A percentile compares a stretch with the other conserved stretches of the same genome.
phyloP scores from a whole-genome alignment of 2,888 invertebrate species.

The Neuroscelio doddi region DNA sequence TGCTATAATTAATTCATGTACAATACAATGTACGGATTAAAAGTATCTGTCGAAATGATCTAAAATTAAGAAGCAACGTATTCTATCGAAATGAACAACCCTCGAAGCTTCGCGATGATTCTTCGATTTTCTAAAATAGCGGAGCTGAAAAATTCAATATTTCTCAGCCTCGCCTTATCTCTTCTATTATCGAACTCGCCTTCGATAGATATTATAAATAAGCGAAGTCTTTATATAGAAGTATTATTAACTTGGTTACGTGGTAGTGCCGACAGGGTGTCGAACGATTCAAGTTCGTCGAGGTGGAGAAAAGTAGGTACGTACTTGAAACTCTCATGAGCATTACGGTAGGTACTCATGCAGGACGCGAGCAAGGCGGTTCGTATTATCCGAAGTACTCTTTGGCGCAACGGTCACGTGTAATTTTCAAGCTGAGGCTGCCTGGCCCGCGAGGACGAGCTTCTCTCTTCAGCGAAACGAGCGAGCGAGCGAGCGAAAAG shows the following conservation, averaged over 20 bases:
- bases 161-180: too few relatives aligned
- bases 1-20: too few relatives aligned
- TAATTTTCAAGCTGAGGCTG: constrained; percentile 55
- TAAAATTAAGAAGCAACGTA: too few relatives aligned
- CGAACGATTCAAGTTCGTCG: constrained; percentile 39
- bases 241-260: constrained; percentile 18
- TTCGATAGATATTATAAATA: background rate
- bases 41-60: too few relatives aligned
- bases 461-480: constrained; percentile 5
- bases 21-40: too few relatives aligned
- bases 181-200: too few relatives aligned
- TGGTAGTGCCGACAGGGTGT: constrained; percentile 36
- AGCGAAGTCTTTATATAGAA: background rate
- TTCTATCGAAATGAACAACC: too few relatives aligned
- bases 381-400: constrained; percentile 55
- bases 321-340: constrained; percentile 33
- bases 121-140: too few relatives aligned
- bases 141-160: too few relatives aligned
- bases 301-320: constrained; percentile 45
- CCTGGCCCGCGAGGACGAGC: constrained; percentile 10
- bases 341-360: constrained; percentile 46
- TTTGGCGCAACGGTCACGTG: constrained; percentile 51
- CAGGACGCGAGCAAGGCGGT: constrained; percentile 35
- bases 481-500: too few relatives aligned
- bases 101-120: too few relatives aligned